A percentile compares a stretch with the other conserved stretches of the same genome.
These are phyloP conservation scores for Pandion haliaetus DNA, from an alignment of 2,113 vertebrate species.

Conservation along the genomic window DNA sequence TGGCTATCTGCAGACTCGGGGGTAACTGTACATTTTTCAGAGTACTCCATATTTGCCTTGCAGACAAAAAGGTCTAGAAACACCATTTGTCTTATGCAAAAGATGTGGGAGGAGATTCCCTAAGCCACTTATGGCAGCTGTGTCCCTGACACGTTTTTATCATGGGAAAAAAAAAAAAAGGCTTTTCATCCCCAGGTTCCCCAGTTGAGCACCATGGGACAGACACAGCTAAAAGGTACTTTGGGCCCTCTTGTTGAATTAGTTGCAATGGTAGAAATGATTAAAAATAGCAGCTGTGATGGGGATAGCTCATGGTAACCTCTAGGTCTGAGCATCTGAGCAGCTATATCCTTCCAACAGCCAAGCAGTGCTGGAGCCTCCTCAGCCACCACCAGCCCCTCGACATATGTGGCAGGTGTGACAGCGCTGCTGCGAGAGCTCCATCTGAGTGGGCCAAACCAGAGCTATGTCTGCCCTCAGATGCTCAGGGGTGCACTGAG, in stretches of 20 bases:
- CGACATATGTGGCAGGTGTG: rapidly evolving
- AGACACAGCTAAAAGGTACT: neutral
- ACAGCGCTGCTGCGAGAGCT: neutral
- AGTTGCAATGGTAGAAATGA: neutral
- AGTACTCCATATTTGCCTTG: neutral
- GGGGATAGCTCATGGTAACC: neutral
- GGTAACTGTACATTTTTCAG: rapidly evolving
- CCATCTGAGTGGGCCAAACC: neutral
- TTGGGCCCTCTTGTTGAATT: neutral
- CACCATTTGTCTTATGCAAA: neutral
- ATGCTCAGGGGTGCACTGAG: neutral
- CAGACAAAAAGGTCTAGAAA: neutral
- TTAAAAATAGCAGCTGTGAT: neutral
- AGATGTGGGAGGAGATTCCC: neutral
- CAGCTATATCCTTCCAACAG: neutral
- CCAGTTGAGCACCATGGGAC: neutral
- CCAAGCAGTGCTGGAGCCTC: neutral
- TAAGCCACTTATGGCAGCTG: neutral
- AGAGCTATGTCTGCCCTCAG: neutral
- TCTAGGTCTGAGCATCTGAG: neutral
- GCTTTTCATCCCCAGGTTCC: neutral
- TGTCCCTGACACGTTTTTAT: neutral
- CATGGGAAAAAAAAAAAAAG: neutral
- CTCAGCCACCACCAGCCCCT: neutral
- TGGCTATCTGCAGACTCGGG: neutral